Conservation (phyloP, 30 jellyfish, hydroid and myxozoan species). For the Euphysa ruthae region DNA sequence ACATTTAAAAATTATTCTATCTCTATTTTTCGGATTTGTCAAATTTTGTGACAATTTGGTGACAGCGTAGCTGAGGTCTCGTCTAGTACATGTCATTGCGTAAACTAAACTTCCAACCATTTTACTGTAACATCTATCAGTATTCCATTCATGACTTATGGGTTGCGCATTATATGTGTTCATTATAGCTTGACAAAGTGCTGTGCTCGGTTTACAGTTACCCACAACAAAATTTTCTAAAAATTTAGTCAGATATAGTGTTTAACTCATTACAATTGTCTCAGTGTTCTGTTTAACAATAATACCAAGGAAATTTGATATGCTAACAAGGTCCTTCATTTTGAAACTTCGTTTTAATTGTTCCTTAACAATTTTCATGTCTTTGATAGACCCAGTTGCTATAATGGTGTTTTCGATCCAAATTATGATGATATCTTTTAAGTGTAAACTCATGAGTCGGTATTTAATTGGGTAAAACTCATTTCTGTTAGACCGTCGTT, state of each 20-base stretch:
- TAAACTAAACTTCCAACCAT: conserved; percentile 35
- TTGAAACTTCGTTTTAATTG: no score
- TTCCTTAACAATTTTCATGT: not conserved
- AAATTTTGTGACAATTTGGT: conserved; percentile 35
- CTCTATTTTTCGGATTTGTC: not conserved
- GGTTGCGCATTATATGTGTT: no score
- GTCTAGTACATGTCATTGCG: no score
- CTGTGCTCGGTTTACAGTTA: conserved; percentile 27
- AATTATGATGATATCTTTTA: no score
- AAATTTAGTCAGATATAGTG: not conserved
- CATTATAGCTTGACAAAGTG: conserved; percentile 27
- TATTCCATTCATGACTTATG: no score
- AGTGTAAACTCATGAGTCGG: no score
- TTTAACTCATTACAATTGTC: conserved; percentile 13
- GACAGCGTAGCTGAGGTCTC: conserved; percentile 12
- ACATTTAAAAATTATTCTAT: conserved; percentile 17
- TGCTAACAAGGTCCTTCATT: no score
- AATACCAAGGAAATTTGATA: conserved; percentile 54
- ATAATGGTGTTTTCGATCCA: no score
- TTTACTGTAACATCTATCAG: not conserved
- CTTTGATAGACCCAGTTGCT: no score
- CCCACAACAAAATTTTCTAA: conserved; percentile 12
- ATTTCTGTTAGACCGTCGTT: not conserved
- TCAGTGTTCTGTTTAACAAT: not conserved
- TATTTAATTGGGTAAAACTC: conserved; percentile 4